phyloP scores from a whole-genome alignment of 2,888 invertebrate species.

The Drosophila koepferae region DNA sequence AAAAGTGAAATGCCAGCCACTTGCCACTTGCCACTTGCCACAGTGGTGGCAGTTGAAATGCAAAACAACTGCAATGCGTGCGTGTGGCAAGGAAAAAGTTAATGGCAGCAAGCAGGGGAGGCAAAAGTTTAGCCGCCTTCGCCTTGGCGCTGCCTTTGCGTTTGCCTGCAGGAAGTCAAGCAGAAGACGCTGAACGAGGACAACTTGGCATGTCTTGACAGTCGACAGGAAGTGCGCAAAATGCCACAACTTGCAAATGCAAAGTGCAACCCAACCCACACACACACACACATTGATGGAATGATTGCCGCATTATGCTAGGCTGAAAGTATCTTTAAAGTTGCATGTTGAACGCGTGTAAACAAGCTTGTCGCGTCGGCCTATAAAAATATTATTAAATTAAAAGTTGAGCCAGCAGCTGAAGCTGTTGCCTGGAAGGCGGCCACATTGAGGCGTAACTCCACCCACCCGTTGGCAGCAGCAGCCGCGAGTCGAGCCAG shows the following conservation, averaged over 20 bases:
- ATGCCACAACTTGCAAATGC: slow-evolving; percentile 76
- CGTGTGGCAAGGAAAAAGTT: slow-evolving; percentile 64
- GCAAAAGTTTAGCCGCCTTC: slow-evolving; percentile 61
- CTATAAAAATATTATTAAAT: slow-evolving; percentile 81
- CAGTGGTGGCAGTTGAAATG: slow-evolving; percentile 49
- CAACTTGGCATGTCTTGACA: slow-evolving; percentile 68
- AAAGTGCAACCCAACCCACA: slow-evolving; percentile 48
- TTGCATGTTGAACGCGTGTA: slow-evolving; percentile 80
- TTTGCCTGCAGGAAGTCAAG: slow-evolving; percentile 55
- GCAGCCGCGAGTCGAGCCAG: slow-evolving; percentile 16
- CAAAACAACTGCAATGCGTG: slow-evolving; percentile 80
- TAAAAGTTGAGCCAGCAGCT: slow-evolving; percentile 65
- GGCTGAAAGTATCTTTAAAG: slow-evolving; percentile 68
- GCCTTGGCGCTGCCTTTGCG: slow-evolving; percentile 22
- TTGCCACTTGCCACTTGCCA: slow-evolving; percentile 53
- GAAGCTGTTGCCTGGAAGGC: slow-evolving; percentile 47
- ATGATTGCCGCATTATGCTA: slow-evolving; percentile 61
- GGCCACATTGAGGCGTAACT: slow-evolving; percentile 66
- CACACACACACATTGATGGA: slow-evolving; percentile 10
- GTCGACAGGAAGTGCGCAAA: slow-evolving; percentile 84
- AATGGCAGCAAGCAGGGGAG: slow-evolving; percentile 16
- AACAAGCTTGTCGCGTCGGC: slow-evolving; percentile 79
- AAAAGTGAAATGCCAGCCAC: slow-evolving; percentile 70
- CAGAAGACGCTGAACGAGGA: slow-evolving; percentile 49
- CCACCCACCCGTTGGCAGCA: slow-evolving; percentile 59